Conservation (phyloP, 1,140 invertebrate genomes). For the Cardiocondyla obscurior region DNA sequence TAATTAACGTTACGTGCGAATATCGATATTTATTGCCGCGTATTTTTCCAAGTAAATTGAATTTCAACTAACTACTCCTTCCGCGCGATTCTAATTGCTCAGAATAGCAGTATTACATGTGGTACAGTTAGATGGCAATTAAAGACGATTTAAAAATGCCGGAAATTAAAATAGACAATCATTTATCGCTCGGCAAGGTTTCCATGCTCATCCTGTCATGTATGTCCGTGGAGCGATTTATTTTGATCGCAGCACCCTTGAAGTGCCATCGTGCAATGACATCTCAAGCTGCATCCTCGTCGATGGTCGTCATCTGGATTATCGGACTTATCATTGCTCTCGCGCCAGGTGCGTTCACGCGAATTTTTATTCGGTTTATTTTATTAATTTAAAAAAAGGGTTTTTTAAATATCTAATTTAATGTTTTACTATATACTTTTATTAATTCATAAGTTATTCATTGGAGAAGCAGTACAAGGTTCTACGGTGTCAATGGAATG, state of each 20-base stretch:
- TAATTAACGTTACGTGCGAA: neutral
- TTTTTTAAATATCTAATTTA: neutral
- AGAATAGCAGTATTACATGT: neutral
- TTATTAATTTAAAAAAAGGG: neutral
- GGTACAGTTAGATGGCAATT: neutral
- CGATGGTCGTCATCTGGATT: conserved; percentile 87
- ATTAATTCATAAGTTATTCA: conserved; percentile 81
- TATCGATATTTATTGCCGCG: neutral
- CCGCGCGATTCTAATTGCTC: neutral
- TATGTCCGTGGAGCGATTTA: conserved; percentile 90
- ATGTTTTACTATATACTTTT: neutral
- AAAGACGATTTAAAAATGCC: neutral
- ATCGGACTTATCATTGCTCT: conserved; percentile 87
- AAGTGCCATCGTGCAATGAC: conserved; percentile 85
- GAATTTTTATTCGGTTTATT: neutral
- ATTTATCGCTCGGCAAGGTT: conserved; percentile 80
- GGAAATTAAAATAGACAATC: conserved; percentile 19
- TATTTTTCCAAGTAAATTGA: neutral
- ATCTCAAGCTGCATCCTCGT: conserved; percentile 83
- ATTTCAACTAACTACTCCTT: neutral
- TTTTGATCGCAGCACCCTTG: conserved; percentile 89
- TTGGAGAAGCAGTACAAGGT: conserved; percentile 87
- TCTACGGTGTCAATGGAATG: conserved; percentile 89
- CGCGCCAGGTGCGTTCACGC: conserved; percentile 85
- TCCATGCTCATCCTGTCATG: conserved; percentile 90